These are phyloP conservation scores for Hippolais icterina DNA, from an alignment of 2,113 vertebrate genomes.

Conservation along the genomic window DNA sequence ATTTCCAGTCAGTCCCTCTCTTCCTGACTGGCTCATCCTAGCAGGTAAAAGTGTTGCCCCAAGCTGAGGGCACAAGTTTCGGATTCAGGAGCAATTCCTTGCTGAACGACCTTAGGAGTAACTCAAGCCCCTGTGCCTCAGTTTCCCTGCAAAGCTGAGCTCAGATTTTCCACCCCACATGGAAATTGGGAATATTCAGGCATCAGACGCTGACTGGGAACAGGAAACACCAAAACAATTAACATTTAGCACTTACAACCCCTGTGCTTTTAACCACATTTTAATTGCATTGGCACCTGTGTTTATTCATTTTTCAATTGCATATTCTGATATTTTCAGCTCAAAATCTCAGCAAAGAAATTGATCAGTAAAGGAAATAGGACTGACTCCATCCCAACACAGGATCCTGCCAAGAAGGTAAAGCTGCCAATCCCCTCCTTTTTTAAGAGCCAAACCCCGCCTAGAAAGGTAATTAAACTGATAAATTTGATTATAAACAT, in stretches of 20 bases:
- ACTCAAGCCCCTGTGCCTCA: rapidly evolving
- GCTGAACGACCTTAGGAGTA: not conserved
- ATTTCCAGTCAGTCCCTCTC: not conserved
- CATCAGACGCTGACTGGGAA: rapidly evolving
- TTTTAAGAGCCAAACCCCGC: rapidly evolving
- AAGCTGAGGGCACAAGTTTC: not conserved
- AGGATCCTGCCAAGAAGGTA: not conserved
- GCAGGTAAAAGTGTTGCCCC: too few species aligned
- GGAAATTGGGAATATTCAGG: not conserved
- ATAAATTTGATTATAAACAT: not conserved
- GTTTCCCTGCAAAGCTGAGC: not conserved
- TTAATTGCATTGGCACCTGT: rapidly evolving
- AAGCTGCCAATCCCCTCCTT: not conserved
- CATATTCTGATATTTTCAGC: not conserved
- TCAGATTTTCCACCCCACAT: rapidly evolving
- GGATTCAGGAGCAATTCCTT: not conserved
- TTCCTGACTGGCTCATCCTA: not conserved
- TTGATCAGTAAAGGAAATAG: not conserved
- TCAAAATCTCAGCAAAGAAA: not conserved
- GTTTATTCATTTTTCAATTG: not conserved
- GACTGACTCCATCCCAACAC: not conserved
- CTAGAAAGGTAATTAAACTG: not conserved
- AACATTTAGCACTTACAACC: too few species aligned
- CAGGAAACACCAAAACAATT: not conserved
- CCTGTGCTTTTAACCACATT: not conserved